These are phyloP conservation scores for Matsumyia berberina DNA, from an alignment of 2,888 invertebrate genomes.

Conservation along the genomic window DNA sequence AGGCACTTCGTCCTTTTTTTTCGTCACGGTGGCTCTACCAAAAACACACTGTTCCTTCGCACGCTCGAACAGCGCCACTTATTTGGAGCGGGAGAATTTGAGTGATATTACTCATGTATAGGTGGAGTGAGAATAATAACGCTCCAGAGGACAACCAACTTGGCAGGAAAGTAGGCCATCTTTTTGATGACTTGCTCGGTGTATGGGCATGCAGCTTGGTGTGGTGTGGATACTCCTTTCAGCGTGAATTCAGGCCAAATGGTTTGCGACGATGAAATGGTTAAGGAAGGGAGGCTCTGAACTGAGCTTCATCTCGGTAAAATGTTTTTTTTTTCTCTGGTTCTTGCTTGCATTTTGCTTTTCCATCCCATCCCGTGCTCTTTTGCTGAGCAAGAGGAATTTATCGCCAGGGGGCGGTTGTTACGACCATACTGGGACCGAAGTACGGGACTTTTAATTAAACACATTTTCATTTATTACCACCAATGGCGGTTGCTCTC, in stretches of 20 bases:
- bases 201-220: conserved; percentile 7
- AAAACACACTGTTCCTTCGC: conserved; percentile 60
- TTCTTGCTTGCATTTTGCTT: conserved; percentile 14
- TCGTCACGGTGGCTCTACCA: conserved; percentile 15
- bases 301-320: conserved; percentile 55
- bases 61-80: conserved; percentile 63
- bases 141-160: conserved; percentile 73
- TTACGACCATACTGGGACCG: conserved; percentile 52
- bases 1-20: conserved; percentile 58
- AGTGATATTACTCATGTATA: conserved; percentile 54
- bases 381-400: conserved; percentile 43
- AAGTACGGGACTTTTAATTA: conserved; percentile 65
- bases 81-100: conserved; percentile 12
- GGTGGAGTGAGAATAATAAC: conserved; percentile 70
- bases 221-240: conserved; percentile 55
- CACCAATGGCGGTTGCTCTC: conserved; percentile 72
- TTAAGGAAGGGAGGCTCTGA: conserved; percentile 65
- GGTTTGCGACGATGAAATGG: conserved; percentile 71
- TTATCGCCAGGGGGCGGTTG: conserved; percentile 58
- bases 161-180: conserved; percentile 74
- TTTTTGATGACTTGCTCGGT: conserved; percentile 43
- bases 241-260: conserved; percentile 68
- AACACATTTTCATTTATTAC: conserved; percentile 74
- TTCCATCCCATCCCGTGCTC: conserved; percentile 12
- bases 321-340: conserved; percentile 34